Percentiles rank a stretch among this genome's conserved stretches.
Evolutionary conservation across 1,140 invertebrate genomes (phyloP).

Genomic region (Notospermus geniculatus): DNA sequence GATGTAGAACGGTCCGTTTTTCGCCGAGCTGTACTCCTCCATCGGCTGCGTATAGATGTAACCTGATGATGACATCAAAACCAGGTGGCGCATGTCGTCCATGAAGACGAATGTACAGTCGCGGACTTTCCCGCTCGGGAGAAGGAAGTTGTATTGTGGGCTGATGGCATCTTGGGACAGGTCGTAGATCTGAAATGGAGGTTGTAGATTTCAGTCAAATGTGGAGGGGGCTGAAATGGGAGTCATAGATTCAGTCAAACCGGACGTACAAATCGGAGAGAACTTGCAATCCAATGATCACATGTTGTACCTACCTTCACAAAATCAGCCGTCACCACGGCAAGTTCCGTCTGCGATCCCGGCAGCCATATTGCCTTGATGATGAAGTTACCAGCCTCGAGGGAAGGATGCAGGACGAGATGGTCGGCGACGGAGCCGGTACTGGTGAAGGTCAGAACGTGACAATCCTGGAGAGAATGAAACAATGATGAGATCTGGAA

Average conservation of each 20-base stretch:
- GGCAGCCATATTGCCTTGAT: conserved; percentile 93
- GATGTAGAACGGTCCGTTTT: conserved; percentile 94
- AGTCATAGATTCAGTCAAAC: no score
- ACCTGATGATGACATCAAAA: conserved; percentile 91
- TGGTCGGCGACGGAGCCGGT: conserved; percentile 85
- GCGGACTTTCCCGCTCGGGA: conserved; percentile 89
- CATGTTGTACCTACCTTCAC: conserved; percentile 67
- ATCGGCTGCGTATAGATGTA: conserved; percentile 92
- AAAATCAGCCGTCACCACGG: conserved; percentile 92
- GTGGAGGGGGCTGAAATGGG: no score
- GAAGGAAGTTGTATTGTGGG: conserved; percentile 90
- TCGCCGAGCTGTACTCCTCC: conserved; percentile 79
- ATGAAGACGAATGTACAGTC: conserved; percentile 59
- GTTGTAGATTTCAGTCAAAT: neutral
- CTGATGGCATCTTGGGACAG: conserved; percentile 78
- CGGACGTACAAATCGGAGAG: no score
- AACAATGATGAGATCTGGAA: conserved; percentile 16
- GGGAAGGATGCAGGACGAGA: conserved; percentile 83
- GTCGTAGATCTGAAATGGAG: conserved; percentile 76
- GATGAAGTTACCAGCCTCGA: conserved; percentile 94
- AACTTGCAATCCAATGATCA: no score
- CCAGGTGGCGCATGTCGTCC: conserved; percentile 75
- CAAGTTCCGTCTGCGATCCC: conserved; percentile 88
- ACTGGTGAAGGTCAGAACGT: conserved; percentile 84
- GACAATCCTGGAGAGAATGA: conserved; percentile 71